Evolutionary conservation across 2,113 vertebrate genomes (phyloP).

Genomic region (Gila orcuttii): DNA sequence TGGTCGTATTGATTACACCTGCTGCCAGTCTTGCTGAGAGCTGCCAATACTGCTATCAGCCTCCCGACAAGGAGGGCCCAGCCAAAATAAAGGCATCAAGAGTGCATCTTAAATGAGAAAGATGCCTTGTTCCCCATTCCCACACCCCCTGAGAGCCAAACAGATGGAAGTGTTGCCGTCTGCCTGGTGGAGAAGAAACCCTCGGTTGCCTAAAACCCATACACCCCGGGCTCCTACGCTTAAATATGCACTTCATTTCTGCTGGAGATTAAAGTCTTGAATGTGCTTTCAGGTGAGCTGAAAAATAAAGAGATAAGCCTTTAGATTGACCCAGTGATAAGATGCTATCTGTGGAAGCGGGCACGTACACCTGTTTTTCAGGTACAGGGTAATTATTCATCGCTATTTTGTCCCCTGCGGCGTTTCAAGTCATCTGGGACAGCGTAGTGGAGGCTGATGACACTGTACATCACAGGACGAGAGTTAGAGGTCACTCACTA

Average conservation of each 20-base stretch:
- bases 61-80: constrained; percentile 44
- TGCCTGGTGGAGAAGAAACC: constrained; percentile 43
- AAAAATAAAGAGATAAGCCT: constrained; percentile 60
- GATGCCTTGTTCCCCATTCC: constrained; percentile 21
- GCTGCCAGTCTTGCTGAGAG: constrained; percentile 70
- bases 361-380: constrained; percentile 43
- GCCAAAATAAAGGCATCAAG: constrained; percentile 71
- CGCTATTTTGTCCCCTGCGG: constrained; percentile 45
- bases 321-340: constrained; percentile 58
- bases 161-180: constrained; percentile 16
- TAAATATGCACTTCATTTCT: constrained; percentile 60
- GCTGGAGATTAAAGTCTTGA: constrained; percentile 61
- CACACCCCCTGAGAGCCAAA: constrained; percentile 28
- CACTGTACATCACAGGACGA: constrained; percentile 47
- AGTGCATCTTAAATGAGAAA: constrained; percentile 56
- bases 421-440: constrained; percentile 50
- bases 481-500: constrained; percentile 43
- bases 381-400: constrained; percentile 64
- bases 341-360: constrained; percentile 50
- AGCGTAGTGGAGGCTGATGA: constrained; percentile 38
- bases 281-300: constrained; percentile 57
- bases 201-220: constrained; percentile 17
- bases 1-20: constrained; percentile 71
- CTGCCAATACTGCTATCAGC: constrained; percentile 69
- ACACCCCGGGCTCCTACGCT: constrained; percentile 32